These are phyloP conservation scores for Larimichthys crocea DNA, from an alignment of 2,113 vertebrate species.

Conservation along the genomic window DNA sequence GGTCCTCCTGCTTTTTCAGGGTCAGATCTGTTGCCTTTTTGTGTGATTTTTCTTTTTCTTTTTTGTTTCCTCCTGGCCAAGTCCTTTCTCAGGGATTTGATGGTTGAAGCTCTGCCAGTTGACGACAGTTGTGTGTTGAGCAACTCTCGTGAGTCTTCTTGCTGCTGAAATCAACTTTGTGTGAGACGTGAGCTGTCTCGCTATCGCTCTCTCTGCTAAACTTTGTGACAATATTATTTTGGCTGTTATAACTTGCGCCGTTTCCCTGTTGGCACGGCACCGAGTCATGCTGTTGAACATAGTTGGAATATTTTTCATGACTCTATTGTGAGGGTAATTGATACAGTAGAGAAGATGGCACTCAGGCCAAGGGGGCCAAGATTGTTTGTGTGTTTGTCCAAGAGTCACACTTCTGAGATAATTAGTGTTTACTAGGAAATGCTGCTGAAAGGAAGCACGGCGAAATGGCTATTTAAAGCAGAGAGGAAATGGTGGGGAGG, in stretches of 20 bases:
- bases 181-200: background rate
- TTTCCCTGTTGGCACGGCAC: background rate
- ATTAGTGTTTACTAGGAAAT: conserved; percentile 79
- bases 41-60: conserved; percentile 51
- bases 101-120: conserved; percentile 41
- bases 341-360: conserved; percentile 35
- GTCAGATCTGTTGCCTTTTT: conserved; percentile 70
- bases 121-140: conserved; percentile 45
- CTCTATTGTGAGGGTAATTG: conserved; percentile 38
- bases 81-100: conserved; percentile 28
- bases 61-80: conserved; percentile 39
- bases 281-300: background rate
- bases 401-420: conserved; percentile 77
- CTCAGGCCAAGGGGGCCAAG: conserved; percentile 40
- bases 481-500: conserved; percentile 74
- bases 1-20: conserved; percentile 49
- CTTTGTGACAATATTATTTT: background rate
- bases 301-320: conserved; percentile 1
- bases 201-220: background rate
- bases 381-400: conserved; percentile 77
- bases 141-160: conserved; percentile 11
- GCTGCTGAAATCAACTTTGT: conserved; percentile 25
- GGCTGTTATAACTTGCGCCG: background rate
- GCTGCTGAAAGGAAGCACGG: conserved; percentile 75
- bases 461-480: conserved; percentile 82